phyloP scores from a whole-genome alignment of 2,113 vertebrate species.

The Takifugu bimaculatus region DNA sequence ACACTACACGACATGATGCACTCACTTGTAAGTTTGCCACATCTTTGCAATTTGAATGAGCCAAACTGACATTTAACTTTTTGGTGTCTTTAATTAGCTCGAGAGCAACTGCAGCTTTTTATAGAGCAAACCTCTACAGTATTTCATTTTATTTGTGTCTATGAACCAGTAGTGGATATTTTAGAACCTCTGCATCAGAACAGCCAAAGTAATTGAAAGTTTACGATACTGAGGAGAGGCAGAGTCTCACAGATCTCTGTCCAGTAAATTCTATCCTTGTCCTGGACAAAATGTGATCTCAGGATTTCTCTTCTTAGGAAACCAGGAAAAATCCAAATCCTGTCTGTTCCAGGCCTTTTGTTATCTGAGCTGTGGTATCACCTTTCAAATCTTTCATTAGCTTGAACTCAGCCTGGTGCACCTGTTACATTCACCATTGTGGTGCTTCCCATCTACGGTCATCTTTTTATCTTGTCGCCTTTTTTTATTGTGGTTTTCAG shows the following conservation, averaged over 20 bases:
- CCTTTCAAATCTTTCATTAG: constrained; percentile 26
- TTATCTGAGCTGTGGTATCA: constrained; percentile 33
- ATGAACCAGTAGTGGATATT: constrained; percentile 18
- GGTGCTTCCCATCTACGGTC: neutral
- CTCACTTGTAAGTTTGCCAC: constrained; percentile 13
- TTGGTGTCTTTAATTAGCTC: constrained; percentile 28
- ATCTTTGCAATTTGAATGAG: neutral
- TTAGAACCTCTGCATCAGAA: constrained; percentile 17
- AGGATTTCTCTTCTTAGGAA: no score
- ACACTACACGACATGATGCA: constrained; percentile 11
- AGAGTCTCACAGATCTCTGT: neutral
- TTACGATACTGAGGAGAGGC: constrained; percentile 4
- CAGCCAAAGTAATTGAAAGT: neutral
- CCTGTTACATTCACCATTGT: neutral
- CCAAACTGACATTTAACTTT: constrained; percentile 27
- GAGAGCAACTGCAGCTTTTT: neutral
- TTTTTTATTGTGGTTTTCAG: constrained; percentile 60
- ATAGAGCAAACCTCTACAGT: no score
- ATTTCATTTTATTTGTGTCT: no score
- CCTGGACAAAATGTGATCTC: no score
- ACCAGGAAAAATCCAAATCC: neutral
- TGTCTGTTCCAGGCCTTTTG: constrained; percentile 43
- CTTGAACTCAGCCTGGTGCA: constrained; percentile 6
- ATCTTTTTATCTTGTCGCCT: constrained; percentile 4
- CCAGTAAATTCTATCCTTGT: no score